Evolutionary conservation across 35 echinoderm and acorn worm species (phyloP).

Genomic region (Nesometra sesokonis): DNA sequence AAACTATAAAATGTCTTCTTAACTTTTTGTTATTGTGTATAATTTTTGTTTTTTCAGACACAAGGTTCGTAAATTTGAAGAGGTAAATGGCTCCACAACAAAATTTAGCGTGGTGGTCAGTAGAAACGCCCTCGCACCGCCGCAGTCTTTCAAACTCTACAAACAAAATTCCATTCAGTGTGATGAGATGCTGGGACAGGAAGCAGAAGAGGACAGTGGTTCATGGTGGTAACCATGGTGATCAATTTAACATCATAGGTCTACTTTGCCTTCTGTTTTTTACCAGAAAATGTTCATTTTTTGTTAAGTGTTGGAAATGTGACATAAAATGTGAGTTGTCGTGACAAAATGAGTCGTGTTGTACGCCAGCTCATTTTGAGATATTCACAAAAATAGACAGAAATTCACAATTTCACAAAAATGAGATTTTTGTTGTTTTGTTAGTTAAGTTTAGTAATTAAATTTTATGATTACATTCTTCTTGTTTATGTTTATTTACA

Average conservation of each 20-base stretch:
- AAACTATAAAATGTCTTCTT: no score
- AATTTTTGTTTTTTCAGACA: constrained; percentile 32
- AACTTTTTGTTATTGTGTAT: neutral
- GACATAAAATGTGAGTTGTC: no score
- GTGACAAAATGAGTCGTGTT: no score
- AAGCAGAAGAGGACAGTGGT: constrained; percentile 30
- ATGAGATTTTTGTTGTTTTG: no score
- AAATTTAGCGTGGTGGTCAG: constrained; percentile 28
- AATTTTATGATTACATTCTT: no score
- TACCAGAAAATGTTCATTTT: no score
- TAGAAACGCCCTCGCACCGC: constrained; percentile 19
- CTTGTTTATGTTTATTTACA: no score
- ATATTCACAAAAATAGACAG: no score
- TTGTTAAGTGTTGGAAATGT: no score
- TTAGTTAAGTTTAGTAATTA: no score
- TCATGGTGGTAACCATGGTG: constrained; percentile 44
- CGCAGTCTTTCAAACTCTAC: constrained; percentile 76
- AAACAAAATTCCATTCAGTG: constrained; percentile 66
- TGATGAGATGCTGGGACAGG: constrained; percentile 75
- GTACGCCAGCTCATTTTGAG: no score
- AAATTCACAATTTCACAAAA: no score
- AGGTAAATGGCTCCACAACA: constrained; percentile 40
- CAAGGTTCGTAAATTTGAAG: constrained; percentile 57
- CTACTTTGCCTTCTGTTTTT: neutral
- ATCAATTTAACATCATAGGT: neutral